Conservation (phyloP, 1,140 invertebrate species). For the Aleiodes sp. region DNA sequence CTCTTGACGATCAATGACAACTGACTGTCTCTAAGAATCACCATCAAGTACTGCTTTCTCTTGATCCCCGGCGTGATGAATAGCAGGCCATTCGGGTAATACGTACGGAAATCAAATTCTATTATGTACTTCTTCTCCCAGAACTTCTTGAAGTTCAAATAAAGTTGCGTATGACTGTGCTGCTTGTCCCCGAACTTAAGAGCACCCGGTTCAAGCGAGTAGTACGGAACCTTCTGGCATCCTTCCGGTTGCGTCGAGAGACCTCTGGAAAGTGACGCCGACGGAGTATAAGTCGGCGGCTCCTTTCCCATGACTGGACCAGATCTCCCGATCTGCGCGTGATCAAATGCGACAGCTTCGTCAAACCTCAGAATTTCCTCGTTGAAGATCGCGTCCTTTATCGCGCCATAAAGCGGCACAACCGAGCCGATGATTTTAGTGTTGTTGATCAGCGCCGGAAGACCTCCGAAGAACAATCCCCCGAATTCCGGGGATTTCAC, state of each 20-base stretch:
- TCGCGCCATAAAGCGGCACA: conserved; percentile 74
- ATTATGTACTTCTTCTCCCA: conserved; percentile 79
- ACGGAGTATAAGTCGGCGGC: conserved; percentile 49
- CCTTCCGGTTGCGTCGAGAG: conserved; percentile 63
- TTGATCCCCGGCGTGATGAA: conserved; percentile 77
- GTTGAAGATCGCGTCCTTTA: conserved; percentile 84
- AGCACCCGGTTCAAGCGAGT: conserved; percentile 81
- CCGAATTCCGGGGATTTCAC: conserved; percentile 66
- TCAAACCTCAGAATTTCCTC: conserved; percentile 75
- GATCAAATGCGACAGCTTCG: conserved; percentile 72
- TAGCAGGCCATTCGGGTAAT: conserved; percentile 84
- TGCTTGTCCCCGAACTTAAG: conserved; percentile 86
- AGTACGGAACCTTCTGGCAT: conserved; percentile 74
- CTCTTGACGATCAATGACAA: conserved; percentile 75
- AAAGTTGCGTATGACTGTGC: conserved; percentile 79
- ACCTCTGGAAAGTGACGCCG: conserved; percentile 55
- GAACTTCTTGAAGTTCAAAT: conserved; percentile 71
- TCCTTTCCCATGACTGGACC: conserved; percentile 71
- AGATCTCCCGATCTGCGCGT: conserved; percentile 77
- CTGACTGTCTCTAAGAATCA: conserved; percentile 77
- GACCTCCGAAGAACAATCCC: conserved; percentile 74
- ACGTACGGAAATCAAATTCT: conserved; percentile 86
- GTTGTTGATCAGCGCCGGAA: conserved; percentile 67
- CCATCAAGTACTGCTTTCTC: conserved; percentile 77
- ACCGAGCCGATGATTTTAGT: conserved; percentile 68